Base-by-base conservation (phyloP, 2,113 vertebrate species). In the Gulo gulo region DNA sequence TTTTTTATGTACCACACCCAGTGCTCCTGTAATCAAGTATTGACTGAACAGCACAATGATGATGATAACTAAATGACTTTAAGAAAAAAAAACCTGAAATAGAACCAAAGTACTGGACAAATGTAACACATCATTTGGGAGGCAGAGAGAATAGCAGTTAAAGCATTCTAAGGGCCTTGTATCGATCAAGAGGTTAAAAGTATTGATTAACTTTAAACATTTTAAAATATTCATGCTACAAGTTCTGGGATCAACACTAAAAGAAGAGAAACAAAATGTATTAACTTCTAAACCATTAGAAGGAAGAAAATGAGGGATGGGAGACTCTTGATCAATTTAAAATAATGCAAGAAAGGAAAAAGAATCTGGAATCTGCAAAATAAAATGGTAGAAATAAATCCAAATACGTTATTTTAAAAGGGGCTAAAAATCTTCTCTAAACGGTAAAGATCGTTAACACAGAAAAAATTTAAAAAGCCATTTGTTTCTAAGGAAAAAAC, bases 171-270 rank as follows among this genome's bases (percentile, higher is more conserved):
- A 74, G 76, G 87, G 57, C 6, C 34, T 34, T 34, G 18, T 73
- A 84, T 50, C 14, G 92, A 97, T 90, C 92, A 67, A 74, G 45
- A 95, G 83, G 31, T 52, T 96, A 91, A 83, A 69, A 13, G 36
- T 36, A 83, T 67, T 59, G 96, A 95, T 92, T 73, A 84, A 80
- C 61, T 67, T 80, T 50, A 90, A 80, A 80, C 71, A 45, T 76
- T 84, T 96, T 55, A 65, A 97, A 97, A 97, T 84, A 81, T 78
- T 94, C 87, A 84, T 29, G 80, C 23, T 83, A 52, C 84, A 96
- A 96, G 91, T 90, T 83, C 79, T 83, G 80, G 29, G 42, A 87
- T 67, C 84, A 36, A 80, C 73, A 83, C 13, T n/a, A 31, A 93
- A 67, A 89, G 82, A 94, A 80, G 4, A 87, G 59, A 80, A 85